Evolutionary conservation across 2,888 invertebrate species (phyloP).

Genomic region (Cylloceria caligata): DNA sequence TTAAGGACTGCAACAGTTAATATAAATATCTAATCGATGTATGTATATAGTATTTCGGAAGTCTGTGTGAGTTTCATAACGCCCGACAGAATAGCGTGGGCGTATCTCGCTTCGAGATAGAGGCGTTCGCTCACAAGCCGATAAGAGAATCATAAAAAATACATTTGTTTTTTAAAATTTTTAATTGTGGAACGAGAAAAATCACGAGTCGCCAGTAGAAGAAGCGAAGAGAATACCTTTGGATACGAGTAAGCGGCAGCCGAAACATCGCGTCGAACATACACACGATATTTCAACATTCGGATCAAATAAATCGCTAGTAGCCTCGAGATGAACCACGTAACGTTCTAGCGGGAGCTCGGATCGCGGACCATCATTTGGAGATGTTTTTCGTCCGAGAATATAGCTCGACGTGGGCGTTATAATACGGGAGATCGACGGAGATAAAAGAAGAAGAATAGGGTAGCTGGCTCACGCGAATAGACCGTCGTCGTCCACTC

Average conservation of each 20-base stretch:
- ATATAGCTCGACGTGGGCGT: constrained; percentile 46
- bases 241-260: not conserved
- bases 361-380: constrained; percentile 20
- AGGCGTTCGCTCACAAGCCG: not conserved
- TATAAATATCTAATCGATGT: not conserved
- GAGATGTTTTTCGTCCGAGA: constrained; percentile 33
- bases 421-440: constrained; percentile 20
- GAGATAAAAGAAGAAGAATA: constrained; percentile 11
- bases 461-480: constrained; percentile 31
- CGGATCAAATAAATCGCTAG: constrained; percentile 46
- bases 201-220: not conserved
- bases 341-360: not conserved
- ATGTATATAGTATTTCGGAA: not conserved
- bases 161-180: too few relatives aligned
- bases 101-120: not conserved
- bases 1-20: not conserved
- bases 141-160: not conserved
- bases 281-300: constrained; percentile 51
- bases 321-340: constrained; percentile 22
- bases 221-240: not conserved
- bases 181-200: not conserved
- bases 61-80: not conserved
- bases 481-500: constrained; percentile 23
- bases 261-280: constrained; percentile 15
- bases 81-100: not conserved